Base-by-base conservation (phyloP, 2,888 invertebrate species). In the Synanthedon tipuliformis region DNA sequence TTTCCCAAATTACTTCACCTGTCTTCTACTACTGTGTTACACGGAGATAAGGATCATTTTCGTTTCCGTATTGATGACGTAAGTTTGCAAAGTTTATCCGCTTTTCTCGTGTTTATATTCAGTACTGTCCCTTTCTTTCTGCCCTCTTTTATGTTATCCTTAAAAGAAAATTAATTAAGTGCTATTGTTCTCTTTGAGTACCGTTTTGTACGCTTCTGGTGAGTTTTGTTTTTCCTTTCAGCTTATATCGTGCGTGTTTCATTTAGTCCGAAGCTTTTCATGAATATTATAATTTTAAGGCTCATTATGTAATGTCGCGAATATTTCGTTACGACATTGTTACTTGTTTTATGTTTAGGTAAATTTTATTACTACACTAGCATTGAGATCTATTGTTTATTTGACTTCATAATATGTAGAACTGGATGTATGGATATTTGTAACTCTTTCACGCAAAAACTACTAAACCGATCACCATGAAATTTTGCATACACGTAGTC, bases 121-220 rank as follows among this genome's bases (percentile, higher is more conserved):
- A 65, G 59, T 61, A 67, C 66, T 69, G 73, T 67, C 68, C 66
- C 71, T 69, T 71, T 72, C 69, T 73, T 67, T 66, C 58, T 59
- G 64, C 66, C 61, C 66, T 68, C 71, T 72, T 77, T 77, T 69
- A 71, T 73, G 71, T 72, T 71, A 70, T 67, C 67, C 69, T 73
- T 45, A 64, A 78, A 78, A 76, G 78, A 77, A 81, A 82, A 80
- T 82, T 82, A 82, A 83, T 83, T 81, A 80, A 76, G 76, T 75
- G 69, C 66, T 65, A 72, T 78, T 79, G 76, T 79, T 75, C 68
- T 62, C 62, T 70, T 64, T 66, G 70, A 72, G 68, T 60, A 66
- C 62, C 69, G 66, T 69, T 78, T 75, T 75, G 71, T 73, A 69
- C 68, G 71, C 65, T 61, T 65, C 61, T 62, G 63, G 60, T 59